Evolutionary conservation across 2,888 invertebrate species (phyloP).

Genomic region (Biston betularia): DNA sequence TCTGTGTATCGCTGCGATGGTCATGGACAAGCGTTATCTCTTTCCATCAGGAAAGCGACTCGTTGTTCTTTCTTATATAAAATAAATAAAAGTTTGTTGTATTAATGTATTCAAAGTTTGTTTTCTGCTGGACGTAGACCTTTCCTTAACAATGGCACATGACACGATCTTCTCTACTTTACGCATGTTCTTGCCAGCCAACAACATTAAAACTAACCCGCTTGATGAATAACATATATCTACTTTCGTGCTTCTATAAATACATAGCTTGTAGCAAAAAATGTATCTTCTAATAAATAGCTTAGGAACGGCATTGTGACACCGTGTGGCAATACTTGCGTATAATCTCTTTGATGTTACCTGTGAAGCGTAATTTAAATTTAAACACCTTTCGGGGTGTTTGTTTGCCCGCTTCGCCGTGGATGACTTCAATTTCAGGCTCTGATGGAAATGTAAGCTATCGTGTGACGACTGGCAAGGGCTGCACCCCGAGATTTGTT

Average conservation of each 20-base stretch:
- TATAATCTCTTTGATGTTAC: constrained; percentile 59
- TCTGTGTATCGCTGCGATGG: too few relatives aligned
- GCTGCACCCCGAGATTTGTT: constrained; percentile 6
- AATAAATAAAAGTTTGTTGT: too few relatives aligned
- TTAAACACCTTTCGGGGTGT: constrained; percentile 57
- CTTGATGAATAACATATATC: too few relatives aligned
- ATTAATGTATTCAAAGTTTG: too few relatives aligned
- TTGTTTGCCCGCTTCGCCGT: constrained; percentile 46
- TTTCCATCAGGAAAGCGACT: too few relatives aligned
- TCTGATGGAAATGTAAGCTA: constrained; percentile 42
- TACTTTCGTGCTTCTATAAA: not conserved
- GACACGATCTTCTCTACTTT: too few relatives aligned
- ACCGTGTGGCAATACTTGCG: constrained; percentile 43
- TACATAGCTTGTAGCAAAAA: not conserved
- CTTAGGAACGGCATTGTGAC: constrained; percentile 33
- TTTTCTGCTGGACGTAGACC: too few relatives aligned
- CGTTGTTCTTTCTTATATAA: too few relatives aligned
- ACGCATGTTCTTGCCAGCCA: too few relatives aligned
- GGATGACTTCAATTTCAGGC: constrained; percentile 54
- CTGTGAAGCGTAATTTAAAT: constrained; percentile 61
- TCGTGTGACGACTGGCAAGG: constrained; percentile 4
- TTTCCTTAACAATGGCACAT: too few relatives aligned
- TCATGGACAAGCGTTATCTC: too few relatives aligned
- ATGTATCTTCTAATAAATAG: not conserved
- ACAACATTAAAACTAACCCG: too few relatives aligned